Percentiles rank a stretch among this genome's conserved stretches.
Evolutionary conservation across 2,113 vertebrate genomes (phyloP).

Genomic region (Bujurquina vittata): DNA sequence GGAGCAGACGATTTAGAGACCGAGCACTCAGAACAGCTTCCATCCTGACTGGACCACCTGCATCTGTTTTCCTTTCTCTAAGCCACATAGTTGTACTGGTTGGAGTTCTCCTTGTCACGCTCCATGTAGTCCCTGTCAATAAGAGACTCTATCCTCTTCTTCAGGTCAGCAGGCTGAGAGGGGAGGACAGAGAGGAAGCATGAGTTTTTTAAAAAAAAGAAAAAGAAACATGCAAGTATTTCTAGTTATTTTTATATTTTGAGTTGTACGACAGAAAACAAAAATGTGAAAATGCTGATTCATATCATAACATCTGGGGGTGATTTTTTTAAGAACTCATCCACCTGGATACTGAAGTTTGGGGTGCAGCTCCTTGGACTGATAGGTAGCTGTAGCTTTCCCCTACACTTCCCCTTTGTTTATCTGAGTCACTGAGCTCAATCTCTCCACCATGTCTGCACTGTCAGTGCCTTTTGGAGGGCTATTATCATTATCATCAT

Average conservation of each 20-base stretch:
- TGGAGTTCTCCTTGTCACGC: slow-evolving; percentile 98
- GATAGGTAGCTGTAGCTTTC: no score
- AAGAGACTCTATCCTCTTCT: slow-evolving; percentile 99
- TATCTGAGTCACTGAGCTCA: no score
- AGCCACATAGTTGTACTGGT: slow-evolving; percentile 99
- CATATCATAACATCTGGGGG: no score
- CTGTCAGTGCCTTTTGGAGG: no score
- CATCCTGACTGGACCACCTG: slow-evolving; percentile 76
- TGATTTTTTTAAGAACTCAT: no score
- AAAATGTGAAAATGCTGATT: background rate
- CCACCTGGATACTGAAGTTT: no score
- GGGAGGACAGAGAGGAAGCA: slow-evolving; percentile 36
- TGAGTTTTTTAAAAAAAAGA: background rate
- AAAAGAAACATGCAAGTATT: background rate
- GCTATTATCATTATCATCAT: no score
- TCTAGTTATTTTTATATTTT: background rate
- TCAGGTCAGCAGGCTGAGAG: slow-evolving; percentile 97
- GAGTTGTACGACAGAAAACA: background rate
- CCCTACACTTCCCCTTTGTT: no score
- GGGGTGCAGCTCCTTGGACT: no score
- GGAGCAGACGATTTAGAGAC: slow-evolving; percentile 84
- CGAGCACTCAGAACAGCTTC: slow-evolving; percentile 84
- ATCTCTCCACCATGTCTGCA: no score
- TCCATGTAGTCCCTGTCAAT: slow-evolving; percentile 99
- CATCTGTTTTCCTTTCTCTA: slow-evolving; percentile 78